These are phyloP conservation scores for Hydractinia echinata DNA, from an alignment of 30 jellyfish, hydroid and myxozoan genomes.

Conservation along the genomic window DNA sequence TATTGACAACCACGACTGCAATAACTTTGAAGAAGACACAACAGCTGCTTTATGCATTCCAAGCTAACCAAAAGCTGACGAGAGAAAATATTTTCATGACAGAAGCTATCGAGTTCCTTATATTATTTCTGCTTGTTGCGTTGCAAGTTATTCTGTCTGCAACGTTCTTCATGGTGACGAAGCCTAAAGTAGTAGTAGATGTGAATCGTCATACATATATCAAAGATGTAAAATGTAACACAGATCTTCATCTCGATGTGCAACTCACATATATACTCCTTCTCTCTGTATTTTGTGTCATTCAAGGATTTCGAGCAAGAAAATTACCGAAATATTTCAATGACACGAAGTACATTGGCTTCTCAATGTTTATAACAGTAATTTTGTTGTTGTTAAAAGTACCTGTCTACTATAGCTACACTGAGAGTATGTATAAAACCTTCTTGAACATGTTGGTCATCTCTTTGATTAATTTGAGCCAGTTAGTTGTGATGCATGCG, in stretches of 20 bases:
- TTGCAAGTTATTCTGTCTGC: neutral
- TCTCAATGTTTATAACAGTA: neutral
- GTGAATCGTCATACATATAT: neutral
- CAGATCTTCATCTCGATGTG: neutral
- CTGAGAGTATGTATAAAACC: neutral
- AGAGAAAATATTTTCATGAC: slow-evolving; percentile 6
- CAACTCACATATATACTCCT: neutral
- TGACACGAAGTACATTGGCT: neutral
- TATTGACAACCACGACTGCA: slow-evolving; percentile 1
- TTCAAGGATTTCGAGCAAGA: slow-evolving; percentile 10
- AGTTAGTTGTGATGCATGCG: neutral
- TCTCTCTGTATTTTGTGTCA: neutral
- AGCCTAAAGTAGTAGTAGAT: neutral
- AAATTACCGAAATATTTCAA: slow-evolving; percentile 11
- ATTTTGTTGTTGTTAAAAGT: neutral
- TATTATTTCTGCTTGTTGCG: neutral
- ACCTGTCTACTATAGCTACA: neutral
- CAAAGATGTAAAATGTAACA: neutral
- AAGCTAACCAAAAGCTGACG: neutral
- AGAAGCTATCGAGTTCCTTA: neutral
- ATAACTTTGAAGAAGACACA: slow-evolving; percentile 1
- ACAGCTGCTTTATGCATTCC: neutral
- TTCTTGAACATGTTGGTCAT: neutral
- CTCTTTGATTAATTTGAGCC: neutral
- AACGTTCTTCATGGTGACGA: neutral